Conservation (phyloP, 1,140 invertebrate genomes). For the Alviniconcha marisindica region DNA sequence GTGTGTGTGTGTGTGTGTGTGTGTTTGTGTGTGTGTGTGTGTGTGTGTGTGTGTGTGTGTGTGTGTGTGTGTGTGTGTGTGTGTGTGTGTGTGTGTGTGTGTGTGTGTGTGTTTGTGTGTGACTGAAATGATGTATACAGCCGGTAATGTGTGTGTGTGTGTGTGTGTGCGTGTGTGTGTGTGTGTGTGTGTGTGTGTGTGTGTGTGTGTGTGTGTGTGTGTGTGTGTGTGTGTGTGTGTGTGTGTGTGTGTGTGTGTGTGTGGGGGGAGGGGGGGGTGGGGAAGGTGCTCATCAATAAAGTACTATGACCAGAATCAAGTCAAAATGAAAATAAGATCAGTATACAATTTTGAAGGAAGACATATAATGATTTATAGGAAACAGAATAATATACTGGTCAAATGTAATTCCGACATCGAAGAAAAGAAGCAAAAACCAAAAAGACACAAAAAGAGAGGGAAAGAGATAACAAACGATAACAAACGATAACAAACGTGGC, state of each 20-base stretch:
- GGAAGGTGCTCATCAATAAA: background rate
- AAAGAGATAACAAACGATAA: no score
- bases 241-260: conserved; percentile 23
- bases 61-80: conserved; percentile 13
- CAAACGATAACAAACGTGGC: no score
- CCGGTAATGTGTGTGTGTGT: background rate
- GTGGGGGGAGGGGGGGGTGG: background rate
- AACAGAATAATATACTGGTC: no score
- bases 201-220: conserved; percentile 23
- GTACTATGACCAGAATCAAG: no score
- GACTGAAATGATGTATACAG: background rate
- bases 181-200: conserved; percentile 23
- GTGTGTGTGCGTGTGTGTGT: background rate
- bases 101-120: conserved; percentile 5
- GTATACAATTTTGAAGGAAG: no score
- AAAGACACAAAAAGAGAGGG: no score
- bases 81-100: conserved; percentile 3
- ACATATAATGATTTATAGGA: no score
- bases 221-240: conserved; percentile 20
- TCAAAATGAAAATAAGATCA: no score
- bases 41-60: conserved; percentile 28
- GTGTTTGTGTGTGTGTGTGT: conserved; percentile 29
- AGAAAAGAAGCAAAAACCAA: no score
- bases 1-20: conserved; percentile 11
- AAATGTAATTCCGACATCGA: no score